Base-by-base conservation (phyloP, 2,888 invertebrate species). In the Dolichopus griseipennis region DNA sequence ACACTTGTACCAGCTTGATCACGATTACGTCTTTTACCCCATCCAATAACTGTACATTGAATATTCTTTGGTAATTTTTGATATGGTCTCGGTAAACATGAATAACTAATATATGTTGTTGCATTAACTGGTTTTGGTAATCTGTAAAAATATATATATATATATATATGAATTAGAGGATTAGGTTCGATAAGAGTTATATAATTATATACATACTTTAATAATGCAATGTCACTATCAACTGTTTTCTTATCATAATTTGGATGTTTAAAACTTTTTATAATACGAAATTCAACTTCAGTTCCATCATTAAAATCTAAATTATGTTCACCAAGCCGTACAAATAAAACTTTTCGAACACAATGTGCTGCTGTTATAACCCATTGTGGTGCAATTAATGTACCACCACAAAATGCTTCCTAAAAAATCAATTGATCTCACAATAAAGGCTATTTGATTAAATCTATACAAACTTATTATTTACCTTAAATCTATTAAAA, bases 381-480 rank as follows among this genome's bases (percentile, higher is more conserved):
- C 93, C 94, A 95, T 65, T 88, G 85, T 0, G 91, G 85, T 0
- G 91, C 88, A 21, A 95, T 86, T 41, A 95, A 79, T 1, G 94
- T 93, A 2, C 94, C 95, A 0, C 94, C 94, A 76, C 94, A 95
- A 77, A 93, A 93, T 37, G 91, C 90, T 82, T 95, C 94, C 89
- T 92, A 71, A 37, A 75, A 34, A 76, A 27, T 27, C 2, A 27
- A 27, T 27, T 20, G 68, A 27, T 27, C 3, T 27, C 27, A 27
- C 27, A 67, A 70, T 65, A 68, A 67, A 66, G 3, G 27, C 27
- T 27, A 2, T 27, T 2, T 27, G 2, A 27, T 37, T 52, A 67
- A 61, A n/a, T 27, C 2, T 27, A 27, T 27, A 27, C 5, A 27
- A 65, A 61, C 27, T 66, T 20, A 21, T 43, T 65, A 52, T 70